These are phyloP conservation scores for Drosophila simulans DNA, from an alignment of 1,140 invertebrate genomes.

Conservation along the genomic window DNA sequence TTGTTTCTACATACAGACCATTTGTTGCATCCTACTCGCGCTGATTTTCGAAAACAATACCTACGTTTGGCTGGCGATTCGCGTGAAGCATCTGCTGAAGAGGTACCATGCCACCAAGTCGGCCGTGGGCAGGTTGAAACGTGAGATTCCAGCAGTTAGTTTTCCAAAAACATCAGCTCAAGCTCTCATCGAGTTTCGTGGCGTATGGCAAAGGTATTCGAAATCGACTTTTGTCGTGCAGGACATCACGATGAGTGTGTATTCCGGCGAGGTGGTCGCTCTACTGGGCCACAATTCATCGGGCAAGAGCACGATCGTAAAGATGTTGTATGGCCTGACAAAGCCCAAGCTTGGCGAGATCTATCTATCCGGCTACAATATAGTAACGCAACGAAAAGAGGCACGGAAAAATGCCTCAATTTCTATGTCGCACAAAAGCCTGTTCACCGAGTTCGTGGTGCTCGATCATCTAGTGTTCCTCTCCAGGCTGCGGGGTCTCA, in stretches of 20 bases:
- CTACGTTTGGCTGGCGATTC: neutral
- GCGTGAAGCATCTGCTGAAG: too few relatives aligned
- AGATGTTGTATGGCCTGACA: slow-evolving; percentile 29
- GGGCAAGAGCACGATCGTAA: slow-evolving; percentile 47
- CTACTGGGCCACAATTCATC: slow-evolving; percentile 53
- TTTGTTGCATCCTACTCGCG: slow-evolving; percentile 18
- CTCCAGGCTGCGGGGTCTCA: slow-evolving; percentile 39
- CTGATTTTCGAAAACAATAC: slow-evolving; percentile 5
- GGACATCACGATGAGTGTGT: slow-evolving; percentile 29
- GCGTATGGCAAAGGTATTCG: slow-evolving; percentile 41
- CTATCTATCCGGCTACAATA: slow-evolving; percentile 16
- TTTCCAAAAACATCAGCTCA: neutral
- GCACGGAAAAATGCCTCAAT: slow-evolving; percentile 14
- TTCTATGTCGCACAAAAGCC: neutral
- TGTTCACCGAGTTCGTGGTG: slow-evolving; percentile 38
- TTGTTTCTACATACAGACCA: slow-evolving; percentile 28
- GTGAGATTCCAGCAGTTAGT: too few relatives aligned
- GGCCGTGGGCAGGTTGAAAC: too few relatives aligned
- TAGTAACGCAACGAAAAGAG: neutral
- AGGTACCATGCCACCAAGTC: too few relatives aligned
- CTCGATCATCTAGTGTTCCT: slow-evolving; percentile 54
- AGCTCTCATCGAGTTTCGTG: slow-evolving; percentile 22
- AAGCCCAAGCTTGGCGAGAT: slow-evolving; percentile 24
- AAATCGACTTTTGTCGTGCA: slow-evolving; percentile 23
- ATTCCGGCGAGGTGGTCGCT: slow-evolving; percentile 44